phyloP scores from a whole-genome alignment of 2,888 invertebrate species.

The Spodoptera exigua region DNA sequence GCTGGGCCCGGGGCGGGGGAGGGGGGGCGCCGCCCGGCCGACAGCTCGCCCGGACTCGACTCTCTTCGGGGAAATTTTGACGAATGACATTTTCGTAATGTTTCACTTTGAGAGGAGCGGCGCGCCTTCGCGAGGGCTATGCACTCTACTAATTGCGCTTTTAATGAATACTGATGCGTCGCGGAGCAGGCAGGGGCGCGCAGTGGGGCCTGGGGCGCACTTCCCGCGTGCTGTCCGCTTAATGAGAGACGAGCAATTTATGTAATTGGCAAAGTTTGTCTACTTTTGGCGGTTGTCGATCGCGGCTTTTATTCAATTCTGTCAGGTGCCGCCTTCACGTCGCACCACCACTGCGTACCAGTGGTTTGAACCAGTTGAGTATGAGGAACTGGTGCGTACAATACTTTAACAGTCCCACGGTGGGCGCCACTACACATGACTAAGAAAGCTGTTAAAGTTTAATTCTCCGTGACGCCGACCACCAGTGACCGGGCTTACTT shows the following conservation, averaged over 20 bases:
- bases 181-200: slow-evolving; percentile 29
- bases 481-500: too few relatives aligned
- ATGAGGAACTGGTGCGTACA: too few relatives aligned
- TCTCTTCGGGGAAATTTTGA: slow-evolving; percentile 82
- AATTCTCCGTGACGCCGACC: too few relatives aligned
- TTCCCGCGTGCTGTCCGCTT: slow-evolving; percentile 25
- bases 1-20: slow-evolving; percentile 15
- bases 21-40: slow-evolving; percentile 27
- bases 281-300: slow-evolving; percentile 50
- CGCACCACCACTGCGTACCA: background rate
- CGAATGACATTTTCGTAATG: slow-evolving; percentile 82
- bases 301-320: slow-evolving; percentile 46
- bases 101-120: slow-evolving; percentile 70
- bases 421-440: slow-evolving; percentile 45
- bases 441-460: background rate
- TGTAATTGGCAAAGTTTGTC: slow-evolving; percentile 69
- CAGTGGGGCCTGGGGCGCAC: slow-evolving; percentile 10
- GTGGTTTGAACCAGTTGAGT: too few relatives aligned
- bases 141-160: slow-evolving; percentile 83
- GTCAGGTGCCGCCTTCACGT: background rate
- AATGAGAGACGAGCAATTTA: slow-evolving; percentile 67
- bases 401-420: slow-evolving; percentile 28
- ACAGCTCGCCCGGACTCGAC: slow-evolving; percentile 57
- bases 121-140: slow-evolving; percentile 61
- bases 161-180: slow-evolving; percentile 77